Conservation (phyloP, 2,888 invertebrate species). For the Chrysotoxum bicinctum region DNA sequence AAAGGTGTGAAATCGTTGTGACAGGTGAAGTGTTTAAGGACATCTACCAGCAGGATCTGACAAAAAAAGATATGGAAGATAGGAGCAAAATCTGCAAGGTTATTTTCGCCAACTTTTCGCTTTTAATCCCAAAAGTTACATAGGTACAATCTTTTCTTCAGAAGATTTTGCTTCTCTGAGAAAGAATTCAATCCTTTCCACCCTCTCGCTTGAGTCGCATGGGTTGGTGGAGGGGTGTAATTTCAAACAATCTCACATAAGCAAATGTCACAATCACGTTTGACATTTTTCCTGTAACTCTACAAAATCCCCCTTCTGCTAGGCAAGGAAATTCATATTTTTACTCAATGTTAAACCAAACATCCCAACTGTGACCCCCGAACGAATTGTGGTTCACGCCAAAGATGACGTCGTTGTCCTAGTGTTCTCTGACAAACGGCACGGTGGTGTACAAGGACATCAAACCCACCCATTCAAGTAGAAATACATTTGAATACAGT, state of each 20-base stretch:
- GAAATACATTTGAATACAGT: conserved; percentile 72
- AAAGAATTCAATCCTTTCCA: background rate
- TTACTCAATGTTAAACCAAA: conserved; percentile 58
- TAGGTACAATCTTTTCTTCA: too few species aligned
- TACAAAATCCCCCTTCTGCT: conserved; percentile 32
- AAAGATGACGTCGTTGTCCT: conserved; percentile 13
- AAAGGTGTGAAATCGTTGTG: conserved; percentile 54
- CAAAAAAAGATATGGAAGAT: too few species aligned
- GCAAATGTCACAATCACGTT: conserved; percentile 66
- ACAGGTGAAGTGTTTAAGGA: conserved; percentile 41
- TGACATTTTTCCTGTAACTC: conserved; percentile 64
- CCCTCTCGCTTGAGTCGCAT: conserved; percentile 9
- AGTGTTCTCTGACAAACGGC: conserved; percentile 3
- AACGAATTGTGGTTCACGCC: conserved; percentile 62
- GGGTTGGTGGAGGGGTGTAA: background rate
- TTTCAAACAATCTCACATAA: conserved; percentile 54
- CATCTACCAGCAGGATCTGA: conserved; percentile 34
- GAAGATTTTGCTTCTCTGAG: too few species aligned
- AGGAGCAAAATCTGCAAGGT: too few species aligned
- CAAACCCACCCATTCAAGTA: conserved; percentile 64
- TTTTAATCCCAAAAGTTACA: too few species aligned
- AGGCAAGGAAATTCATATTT: conserved; percentile 38
- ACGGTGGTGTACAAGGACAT: background rate
- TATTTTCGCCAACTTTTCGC: too few species aligned
- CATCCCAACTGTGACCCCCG: conserved; percentile 71